phyloP scores from a whole-genome alignment of 2,797 vertebrate species.

The Ficedula albicollis region DNA sequence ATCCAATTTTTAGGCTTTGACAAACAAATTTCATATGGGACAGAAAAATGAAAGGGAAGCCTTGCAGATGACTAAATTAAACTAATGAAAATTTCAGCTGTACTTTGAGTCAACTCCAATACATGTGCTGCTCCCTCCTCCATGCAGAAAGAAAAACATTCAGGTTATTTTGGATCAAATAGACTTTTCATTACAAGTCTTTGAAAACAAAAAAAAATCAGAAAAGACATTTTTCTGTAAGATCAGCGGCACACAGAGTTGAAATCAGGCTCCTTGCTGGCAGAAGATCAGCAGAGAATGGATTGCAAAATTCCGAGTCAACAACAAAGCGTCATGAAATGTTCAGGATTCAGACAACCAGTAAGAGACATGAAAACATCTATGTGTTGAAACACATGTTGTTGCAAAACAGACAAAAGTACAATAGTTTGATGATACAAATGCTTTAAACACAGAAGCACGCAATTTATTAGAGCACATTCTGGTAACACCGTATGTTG shows the following conservation, averaged over 20 bases:
- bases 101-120: not conserved
- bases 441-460: not conserved
- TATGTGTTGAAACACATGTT: not conserved
- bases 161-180: not conserved
- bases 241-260: not conserved
- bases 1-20: not conserved
- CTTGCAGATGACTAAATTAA: not conserved
- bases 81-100: not conserved
- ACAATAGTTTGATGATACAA: not conserved
- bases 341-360: not conserved
- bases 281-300: not conserved
- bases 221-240: not conserved
- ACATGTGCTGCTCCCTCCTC: not conserved
- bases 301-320: not conserved
- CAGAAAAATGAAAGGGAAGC: not conserved
- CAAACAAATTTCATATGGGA: not conserved
- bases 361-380: not conserved
- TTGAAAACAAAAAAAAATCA: not conserved
- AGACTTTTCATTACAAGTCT: not conserved
- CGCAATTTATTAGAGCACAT: not conserved
- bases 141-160: not conserved
- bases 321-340: not conserved
- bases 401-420: conserved; percentile 20
- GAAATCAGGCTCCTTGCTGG: not conserved
- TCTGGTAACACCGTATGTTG: not conserved